phyloP scores from a whole-genome alignment of 2,888 invertebrate genomes.

The Dicranocentrus wangi region DNA sequence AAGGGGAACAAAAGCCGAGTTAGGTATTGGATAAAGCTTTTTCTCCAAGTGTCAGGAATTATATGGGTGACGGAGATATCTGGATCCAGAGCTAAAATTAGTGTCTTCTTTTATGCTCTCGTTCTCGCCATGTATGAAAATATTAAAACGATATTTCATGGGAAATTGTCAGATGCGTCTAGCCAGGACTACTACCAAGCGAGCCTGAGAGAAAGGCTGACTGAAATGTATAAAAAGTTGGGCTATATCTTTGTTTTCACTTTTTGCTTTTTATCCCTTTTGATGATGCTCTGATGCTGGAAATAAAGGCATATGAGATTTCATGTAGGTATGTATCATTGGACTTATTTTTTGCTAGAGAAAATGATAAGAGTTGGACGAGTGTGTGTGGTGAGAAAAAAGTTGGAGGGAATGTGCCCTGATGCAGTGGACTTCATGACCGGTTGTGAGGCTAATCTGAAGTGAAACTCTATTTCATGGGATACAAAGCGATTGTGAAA shows the following conservation, averaged over 20 bases:
- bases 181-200: not conserved
- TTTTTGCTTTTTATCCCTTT: not conserved
- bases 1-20: no score
- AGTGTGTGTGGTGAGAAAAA: no score
- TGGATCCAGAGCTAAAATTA: slow-evolving; percentile 71
- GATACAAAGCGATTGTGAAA: slow-evolving; percentile 15
- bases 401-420: not conserved
- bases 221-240: no score
- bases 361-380: no score
- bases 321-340: no score
- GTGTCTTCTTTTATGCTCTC: slow-evolving; percentile 67
- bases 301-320: no score
- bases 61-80: slow-evolving; percentile 65
- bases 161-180: slow-evolving; percentile 71
- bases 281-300: not conserved
- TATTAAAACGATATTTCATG: slow-evolving; percentile 73
- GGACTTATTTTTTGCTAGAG: no score
- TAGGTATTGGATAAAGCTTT: slow-evolving; percentile 44
- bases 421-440: slow-evolving; percentile 36
- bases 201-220: no score
- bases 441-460: slow-evolving; percentile 38
- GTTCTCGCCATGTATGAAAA: slow-evolving; percentile 66
- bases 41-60: slow-evolving; percentile 65
- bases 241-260: slow-evolving; percentile 13
- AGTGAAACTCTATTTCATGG: slow-evolving; percentile 39